phyloP scores from a whole-genome alignment of 2,888 invertebrate genomes.

The Callyntrura guangdongensis region DNA sequence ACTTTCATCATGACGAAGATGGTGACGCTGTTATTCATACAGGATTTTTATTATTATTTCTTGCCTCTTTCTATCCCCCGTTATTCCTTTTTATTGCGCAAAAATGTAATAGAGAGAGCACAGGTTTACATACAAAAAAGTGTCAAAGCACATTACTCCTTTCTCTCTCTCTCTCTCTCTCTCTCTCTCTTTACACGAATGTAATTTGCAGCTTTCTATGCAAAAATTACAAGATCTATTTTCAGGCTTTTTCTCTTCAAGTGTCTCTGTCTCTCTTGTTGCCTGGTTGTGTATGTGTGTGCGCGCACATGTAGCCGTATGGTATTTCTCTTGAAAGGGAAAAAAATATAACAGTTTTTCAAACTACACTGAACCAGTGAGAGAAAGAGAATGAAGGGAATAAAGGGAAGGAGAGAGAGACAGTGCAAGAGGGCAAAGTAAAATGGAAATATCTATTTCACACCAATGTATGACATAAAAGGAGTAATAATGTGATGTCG shows the following conservation, averaged over 20 bases:
- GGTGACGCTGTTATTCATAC: constrained; percentile 37
- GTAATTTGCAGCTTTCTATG: constrained; percentile 74
- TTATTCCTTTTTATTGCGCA: constrained; percentile 30
- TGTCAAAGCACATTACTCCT: constrained; percentile 1
- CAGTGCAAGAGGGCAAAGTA: too few relatives aligned
- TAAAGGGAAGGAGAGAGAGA: constrained; percentile 1
- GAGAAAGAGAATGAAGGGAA: constrained; percentile 25
- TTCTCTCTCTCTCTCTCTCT: constrained; percentile 6
- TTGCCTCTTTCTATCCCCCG: neutral
- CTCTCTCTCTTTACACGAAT: constrained; percentile 28
- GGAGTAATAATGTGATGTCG: constrained; percentile 77
- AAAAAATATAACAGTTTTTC: constrained; percentile 10
- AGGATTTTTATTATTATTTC: constrained; percentile 52
- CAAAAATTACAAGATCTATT: constrained; percentile 59
- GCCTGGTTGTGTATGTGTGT: neutral
- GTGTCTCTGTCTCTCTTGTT: neutral
- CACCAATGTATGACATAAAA: constrained; percentile 77
- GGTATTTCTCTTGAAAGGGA: neutral
- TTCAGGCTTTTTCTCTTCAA: constrained; percentile 14
- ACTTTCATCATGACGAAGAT: constrained; percentile 17
- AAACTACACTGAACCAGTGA: constrained; percentile 46
- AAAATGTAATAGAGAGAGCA: constrained; percentile 31
- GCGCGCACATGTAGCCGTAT: neutral
- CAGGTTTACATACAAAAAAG: constrained; percentile 33
- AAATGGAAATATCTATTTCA: constrained; percentile 77